These are phyloP conservation scores for Entomyzon cyanotis DNA, from an alignment of 2,113 vertebrate species.

Conservation along the genomic window DNA sequence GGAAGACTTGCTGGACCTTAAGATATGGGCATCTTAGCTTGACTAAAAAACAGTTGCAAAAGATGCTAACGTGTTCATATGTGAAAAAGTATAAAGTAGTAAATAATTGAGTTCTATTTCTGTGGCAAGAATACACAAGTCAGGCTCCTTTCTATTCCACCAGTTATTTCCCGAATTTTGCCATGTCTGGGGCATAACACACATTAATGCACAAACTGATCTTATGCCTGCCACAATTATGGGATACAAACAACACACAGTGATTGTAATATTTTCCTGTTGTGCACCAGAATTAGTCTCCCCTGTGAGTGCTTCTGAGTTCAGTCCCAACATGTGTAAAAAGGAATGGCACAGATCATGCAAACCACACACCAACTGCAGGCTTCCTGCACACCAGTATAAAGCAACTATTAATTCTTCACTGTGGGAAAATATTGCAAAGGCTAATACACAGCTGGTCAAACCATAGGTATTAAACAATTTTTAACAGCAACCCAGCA, in stretches of 20 bases:
- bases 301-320: background rate
- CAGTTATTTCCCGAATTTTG: background rate
- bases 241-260: background rate
- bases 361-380: background rate
- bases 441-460: background rate
- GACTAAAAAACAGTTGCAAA: background rate
- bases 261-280: background rate
- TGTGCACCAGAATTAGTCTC: background rate
- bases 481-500: slow-evolving; percentile 6
- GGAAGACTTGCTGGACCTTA: background rate
- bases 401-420: slow-evolving; percentile 42
- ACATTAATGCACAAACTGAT: background rate
- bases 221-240: background rate
- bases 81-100: background rate
- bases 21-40: background rate
- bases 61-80: background rate
- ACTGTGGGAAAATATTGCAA: background rate
- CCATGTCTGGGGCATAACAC: background rate
- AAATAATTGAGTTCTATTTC: background rate
- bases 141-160: background rate
- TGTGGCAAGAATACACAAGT: background rate
- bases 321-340: background rate
- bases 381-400: background rate
- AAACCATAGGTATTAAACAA: slow-evolving; percentile 12
- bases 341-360: background rate